A percentile compares a stretch with the other conserved stretches of the same genome.
Conservation (phyloP, 2,888 invertebrate genomes). For the Neocrepidodera transversa region DNA sequence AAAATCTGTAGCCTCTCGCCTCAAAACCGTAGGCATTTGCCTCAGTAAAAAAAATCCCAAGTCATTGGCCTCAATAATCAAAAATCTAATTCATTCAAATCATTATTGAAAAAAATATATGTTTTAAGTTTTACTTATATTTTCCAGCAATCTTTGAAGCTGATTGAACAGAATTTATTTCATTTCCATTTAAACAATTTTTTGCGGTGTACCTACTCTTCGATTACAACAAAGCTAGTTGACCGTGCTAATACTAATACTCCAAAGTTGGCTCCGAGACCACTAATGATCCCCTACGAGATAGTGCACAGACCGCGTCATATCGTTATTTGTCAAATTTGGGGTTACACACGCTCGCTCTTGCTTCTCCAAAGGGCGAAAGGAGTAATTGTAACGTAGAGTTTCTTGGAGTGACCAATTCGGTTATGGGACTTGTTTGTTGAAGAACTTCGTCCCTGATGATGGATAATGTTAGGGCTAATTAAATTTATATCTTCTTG, state of each 20-base stretch:
- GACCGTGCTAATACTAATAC: conserved; percentile 47
- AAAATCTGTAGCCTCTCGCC: no score
- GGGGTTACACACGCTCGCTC: conserved; percentile 28
- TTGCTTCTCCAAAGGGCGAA: conserved; percentile 15
- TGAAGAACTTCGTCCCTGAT: neutral
- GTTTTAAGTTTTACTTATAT: no score
- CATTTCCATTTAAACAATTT: neutral
- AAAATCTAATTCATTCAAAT: no score
- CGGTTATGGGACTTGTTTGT: conserved; percentile 2
- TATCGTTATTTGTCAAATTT: conserved; percentile 39
- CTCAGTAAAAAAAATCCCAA: no score
- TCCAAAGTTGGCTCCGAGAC: conserved; percentile 47
- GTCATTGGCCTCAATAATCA: no score
- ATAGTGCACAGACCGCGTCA: conserved; percentile 32
- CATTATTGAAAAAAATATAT: no score
- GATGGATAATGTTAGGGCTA: neutral
- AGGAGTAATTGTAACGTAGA: conserved; percentile 12
- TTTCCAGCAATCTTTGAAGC: no score
- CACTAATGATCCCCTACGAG: conserved; percentile 48
- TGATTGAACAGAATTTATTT: no score
- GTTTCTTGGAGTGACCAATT: conserved; percentile 12
- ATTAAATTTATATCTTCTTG: neutral
- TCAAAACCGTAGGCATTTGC: no score
- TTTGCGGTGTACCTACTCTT: conserved; percentile 18
- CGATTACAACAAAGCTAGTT: conserved; percentile 27